These are phyloP conservation scores for Tragelaphus imberbis DNA, from an alignment of 2,113 vertebrate species.

Conservation along the genomic window DNA sequence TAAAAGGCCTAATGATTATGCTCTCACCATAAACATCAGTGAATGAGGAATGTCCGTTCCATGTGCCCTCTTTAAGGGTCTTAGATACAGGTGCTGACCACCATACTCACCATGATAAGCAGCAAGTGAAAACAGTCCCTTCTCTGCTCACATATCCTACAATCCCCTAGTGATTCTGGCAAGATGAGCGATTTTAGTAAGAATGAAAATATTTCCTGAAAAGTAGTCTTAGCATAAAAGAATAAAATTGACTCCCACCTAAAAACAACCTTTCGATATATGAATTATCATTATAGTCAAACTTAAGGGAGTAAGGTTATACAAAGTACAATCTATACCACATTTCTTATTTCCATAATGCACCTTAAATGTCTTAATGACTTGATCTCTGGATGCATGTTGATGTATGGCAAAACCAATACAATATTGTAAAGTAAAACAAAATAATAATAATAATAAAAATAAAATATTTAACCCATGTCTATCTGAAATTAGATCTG, in stretches of 20 bases:
- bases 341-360: not conserved
- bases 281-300: not conserved
- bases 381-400: not conserved
- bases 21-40: not conserved
- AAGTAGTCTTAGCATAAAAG: not conserved
- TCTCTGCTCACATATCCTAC: not conserved
- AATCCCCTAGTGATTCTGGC: not conserved
- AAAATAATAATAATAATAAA: too few species aligned
- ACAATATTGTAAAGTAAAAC: too few species aligned
- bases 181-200: not conserved
- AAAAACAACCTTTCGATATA: not conserved
- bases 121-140: rapidly evolving
- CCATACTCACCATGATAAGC: rapidly evolving
- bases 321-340: not conserved
- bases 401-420: too few species aligned
- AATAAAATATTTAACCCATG: not conserved
- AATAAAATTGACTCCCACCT: not conserved
- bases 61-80: too few species aligned
- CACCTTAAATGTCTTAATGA: not conserved
- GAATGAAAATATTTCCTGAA: not conserved
- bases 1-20: not conserved
- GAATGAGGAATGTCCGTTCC: rapidly evolving
- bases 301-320: not conserved
- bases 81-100: rapidly evolving
- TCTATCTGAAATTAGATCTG: not conserved